Evolutionary conservation across 2,888 invertebrate species (phyloP).

Genomic region (Melieria picta): DNA sequence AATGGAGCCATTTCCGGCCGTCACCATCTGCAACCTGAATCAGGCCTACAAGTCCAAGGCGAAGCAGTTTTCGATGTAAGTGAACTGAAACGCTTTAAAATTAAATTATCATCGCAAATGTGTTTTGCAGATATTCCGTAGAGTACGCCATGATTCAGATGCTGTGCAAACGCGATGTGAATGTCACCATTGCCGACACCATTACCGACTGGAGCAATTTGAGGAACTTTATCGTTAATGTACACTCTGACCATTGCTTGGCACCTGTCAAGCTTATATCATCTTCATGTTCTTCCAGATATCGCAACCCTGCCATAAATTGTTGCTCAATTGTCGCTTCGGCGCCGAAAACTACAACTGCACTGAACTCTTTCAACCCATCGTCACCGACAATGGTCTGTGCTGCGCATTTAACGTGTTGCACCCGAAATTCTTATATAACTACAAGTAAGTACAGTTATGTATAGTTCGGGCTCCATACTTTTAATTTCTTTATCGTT

Average conservation of each 20-base stretch:
- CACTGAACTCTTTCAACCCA: conserved; percentile 74
- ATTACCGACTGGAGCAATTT: conserved; percentile 44
- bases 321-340: conserved; percentile 76
- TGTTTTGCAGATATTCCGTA: conserved; percentile 35
- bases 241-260: conserved; percentile 18
- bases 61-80: conserved; percentile 57
- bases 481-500: background rate
- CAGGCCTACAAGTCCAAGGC: conserved; percentile 74
- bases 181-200: conserved; percentile 19
- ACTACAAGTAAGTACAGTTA: conserved; percentile 30
- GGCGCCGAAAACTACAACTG: conserved; percentile 72
- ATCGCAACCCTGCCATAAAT: conserved; percentile 77
- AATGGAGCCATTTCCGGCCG: conserved; percentile 79
- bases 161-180: conserved; percentile 43
- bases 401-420: conserved; percentile 84
- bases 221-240: conserved; percentile 39
- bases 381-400: conserved; percentile 81
- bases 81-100: background rate
- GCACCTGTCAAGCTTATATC: too few species aligned
- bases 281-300: conserved; percentile 67
- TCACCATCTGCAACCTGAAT: conserved; percentile 85
- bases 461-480: background rate
- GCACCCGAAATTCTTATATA: conserved; percentile 63
- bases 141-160: conserved; percentile 44
- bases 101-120: background rate